A percentile compares a stretch with the other conserved stretches of the same genome.
phyloP scores from a whole-genome alignment of 2,113 vertebrate genomes.

The Mungos mungo region DNA sequence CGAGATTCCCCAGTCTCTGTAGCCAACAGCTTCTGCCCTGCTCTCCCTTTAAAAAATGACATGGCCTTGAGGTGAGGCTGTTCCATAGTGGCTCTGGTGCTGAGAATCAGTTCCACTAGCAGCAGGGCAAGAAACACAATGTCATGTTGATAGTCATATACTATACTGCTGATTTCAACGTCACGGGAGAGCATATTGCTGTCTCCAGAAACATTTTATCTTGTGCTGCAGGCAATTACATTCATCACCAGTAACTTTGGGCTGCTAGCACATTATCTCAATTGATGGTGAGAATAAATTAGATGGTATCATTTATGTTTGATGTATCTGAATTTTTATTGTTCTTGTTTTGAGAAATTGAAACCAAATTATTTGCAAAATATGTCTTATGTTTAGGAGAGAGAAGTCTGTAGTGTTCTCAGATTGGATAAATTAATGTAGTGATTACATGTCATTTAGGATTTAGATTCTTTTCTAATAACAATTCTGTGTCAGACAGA shows the following conservation, averaged over 20 bases:
- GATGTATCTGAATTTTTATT: constrained; percentile 28
- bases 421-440: constrained; percentile 28
- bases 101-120: background rate
- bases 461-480: constrained; percentile 40
- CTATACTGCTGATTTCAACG: background rate
- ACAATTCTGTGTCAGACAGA: background rate
- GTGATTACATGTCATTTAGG: constrained; percentile 44
- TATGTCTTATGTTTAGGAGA: constrained; percentile 29
- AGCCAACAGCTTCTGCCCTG: background rate
- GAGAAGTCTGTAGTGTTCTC: constrained; percentile 26
- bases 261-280: background rate
- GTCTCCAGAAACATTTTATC: constrained; percentile 1
- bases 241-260: background rate
- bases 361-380: constrained; percentile 57
- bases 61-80: background rate
- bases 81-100: fast-evolving
- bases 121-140: background rate
- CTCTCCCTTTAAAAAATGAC: background rate
- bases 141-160: background rate
- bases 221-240: background rate
- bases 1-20: no score
- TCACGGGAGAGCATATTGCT: background rate
- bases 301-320: constrained; percentile 1
- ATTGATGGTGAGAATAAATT: background rate
- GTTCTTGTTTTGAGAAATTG: constrained; percentile 43